Percentiles rank a stretch among this genome's conserved stretches.
Conservation (phyloP, 2,797 vertebrate genomes). For the Gephyroberyx darwinii region DNA sequence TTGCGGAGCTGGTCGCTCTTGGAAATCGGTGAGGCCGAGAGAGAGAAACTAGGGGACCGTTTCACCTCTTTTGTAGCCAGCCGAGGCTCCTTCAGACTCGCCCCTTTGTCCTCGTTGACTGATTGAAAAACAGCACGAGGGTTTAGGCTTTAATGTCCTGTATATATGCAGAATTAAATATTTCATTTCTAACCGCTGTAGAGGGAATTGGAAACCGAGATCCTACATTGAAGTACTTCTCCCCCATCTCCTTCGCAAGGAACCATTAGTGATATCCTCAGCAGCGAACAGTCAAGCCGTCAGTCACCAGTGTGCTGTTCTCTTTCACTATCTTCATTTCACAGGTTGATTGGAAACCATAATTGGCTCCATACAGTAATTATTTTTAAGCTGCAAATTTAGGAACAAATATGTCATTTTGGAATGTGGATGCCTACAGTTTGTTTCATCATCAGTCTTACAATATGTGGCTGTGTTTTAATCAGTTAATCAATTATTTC, state of each 20-base stretch:
- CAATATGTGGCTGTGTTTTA: constrained; percentile 13
- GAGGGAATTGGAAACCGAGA: constrained; percentile 44
- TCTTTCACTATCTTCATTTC: background rate
- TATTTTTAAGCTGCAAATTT: background rate
- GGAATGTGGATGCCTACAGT: background rate
- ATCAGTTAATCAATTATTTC: constrained; percentile 44
- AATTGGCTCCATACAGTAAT: constrained; percentile 15
- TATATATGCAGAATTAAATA: constrained; percentile 71
- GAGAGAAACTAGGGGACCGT: background rate
- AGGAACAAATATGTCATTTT: background rate
- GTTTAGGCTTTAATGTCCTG: constrained; percentile 65
- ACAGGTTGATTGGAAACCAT: background rate
- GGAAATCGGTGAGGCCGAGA: background rate
- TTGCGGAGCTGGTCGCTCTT: background rate
- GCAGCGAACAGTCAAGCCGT: constrained; percentile 2
- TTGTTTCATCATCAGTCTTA: background rate
- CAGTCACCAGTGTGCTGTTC: background rate
- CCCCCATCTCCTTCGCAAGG: background rate
- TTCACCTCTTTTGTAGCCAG: constrained; percentile 22
- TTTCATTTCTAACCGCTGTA: constrained; percentile 59
- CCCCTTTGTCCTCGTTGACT: constrained; percentile 42
- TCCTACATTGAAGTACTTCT: background rate
- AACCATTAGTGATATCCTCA: constrained; percentile 36
- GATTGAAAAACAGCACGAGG: constrained; percentile 52
- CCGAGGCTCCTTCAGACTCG: constrained; percentile 1